Conservation (phyloP, 2,113 vertebrate species). For the Xiphias gladius region DNA sequence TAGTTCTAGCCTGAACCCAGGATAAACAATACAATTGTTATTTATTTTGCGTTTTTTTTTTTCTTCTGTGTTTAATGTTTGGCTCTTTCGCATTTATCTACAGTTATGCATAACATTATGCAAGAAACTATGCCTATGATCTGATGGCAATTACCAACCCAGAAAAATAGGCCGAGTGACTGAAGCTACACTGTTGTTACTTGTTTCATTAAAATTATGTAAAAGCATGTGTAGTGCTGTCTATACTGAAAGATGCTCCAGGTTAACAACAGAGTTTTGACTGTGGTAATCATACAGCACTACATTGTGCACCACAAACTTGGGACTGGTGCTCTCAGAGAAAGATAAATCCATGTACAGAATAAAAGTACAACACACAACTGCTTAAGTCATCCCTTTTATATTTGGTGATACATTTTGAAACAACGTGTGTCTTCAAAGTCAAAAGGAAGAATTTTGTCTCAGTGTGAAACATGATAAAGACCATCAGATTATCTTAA, state of each 20-base stretch:
- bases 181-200: background rate
- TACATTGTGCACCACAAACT: background rate
- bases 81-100: background rate
- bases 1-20: background rate
- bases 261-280: background rate
- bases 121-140: background rate
- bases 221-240: background rate
- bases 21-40: background rate
- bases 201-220: background rate
- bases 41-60: slow-evolving; percentile 5
- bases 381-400: background rate
- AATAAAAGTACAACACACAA: background rate
- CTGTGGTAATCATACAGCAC: background rate
- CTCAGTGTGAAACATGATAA: background rate
- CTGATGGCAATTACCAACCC: background rate
- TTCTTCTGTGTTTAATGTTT: background rate
- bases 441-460: slow-evolving; percentile 3
- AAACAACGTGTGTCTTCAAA: background rate
- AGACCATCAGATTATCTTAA: background rate
- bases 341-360: background rate
- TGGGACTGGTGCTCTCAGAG: background rate
- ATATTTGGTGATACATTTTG: background rate
- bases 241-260: background rate
- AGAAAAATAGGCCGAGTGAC: background rate
- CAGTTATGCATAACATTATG: background rate